A percentile compares a stretch with the other conserved stretches of the same genome.
phyloP scores from a whole-genome alignment of 2,797 vertebrate species.

The Falco peregrinus region DNA sequence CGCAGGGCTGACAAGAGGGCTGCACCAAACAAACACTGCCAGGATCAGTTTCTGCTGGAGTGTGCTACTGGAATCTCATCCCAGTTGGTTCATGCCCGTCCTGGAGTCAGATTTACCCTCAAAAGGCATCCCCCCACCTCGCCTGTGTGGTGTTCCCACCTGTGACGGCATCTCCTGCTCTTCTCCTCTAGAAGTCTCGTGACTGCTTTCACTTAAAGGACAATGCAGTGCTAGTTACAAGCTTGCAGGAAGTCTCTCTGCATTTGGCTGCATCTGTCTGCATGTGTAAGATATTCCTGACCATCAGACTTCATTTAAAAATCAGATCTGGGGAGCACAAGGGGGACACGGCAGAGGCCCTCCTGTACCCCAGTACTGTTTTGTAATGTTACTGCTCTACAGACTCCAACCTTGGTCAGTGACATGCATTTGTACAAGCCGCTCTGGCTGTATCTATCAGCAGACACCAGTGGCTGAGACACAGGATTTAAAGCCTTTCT shows the following conservation, averaged over 20 bases:
- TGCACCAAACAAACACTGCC: background rate
- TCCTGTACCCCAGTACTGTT: background rate
- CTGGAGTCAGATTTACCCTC: background rate
- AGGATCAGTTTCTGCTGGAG: background rate
- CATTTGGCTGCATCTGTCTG: background rate
- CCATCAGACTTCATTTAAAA: background rate
- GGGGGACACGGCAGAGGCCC: background rate
- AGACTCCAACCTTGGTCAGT: background rate
- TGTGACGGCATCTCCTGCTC: background rate
- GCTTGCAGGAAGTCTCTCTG: background rate
- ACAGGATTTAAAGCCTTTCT: background rate
- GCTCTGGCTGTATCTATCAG: background rate
- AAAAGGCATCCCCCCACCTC: background rate
- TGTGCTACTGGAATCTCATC: background rate
- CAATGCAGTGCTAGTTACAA: background rate
- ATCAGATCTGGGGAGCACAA: background rate
- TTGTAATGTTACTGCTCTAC: fast-evolving
- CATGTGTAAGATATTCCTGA: background rate
- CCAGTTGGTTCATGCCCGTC: background rate
- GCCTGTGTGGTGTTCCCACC: fast-evolving
- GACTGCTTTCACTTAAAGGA: background rate
- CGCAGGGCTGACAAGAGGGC: background rate
- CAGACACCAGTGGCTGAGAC: background rate
- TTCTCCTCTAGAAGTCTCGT: background rate
- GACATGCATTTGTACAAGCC: background rate